phyloP scores from a whole-genome alignment of 2,888 invertebrate species.

The Ophion slaviceki region DNA sequence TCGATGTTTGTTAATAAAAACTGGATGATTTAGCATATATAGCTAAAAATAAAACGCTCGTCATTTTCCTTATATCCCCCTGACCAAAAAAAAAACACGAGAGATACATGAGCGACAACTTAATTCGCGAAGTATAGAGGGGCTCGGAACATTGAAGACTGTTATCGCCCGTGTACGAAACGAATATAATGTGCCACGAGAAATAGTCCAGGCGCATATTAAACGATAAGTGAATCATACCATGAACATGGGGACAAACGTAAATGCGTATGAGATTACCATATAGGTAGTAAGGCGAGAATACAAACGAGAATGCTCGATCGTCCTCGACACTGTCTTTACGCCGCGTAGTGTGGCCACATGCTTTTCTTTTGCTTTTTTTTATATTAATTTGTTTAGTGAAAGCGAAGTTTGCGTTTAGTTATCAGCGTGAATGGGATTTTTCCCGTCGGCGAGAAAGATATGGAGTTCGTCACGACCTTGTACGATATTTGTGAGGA shows the following conservation, averaged over 20 bases:
- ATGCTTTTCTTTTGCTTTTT: slow-evolving; percentile 14
- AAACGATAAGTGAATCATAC: slow-evolving; percentile 51
- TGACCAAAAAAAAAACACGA: background rate
- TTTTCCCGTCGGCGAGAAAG: slow-evolving; percentile 53
- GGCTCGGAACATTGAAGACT: background rate
- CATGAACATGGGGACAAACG: slow-evolving; percentile 1
- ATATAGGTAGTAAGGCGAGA: slow-evolving; percentile 9
- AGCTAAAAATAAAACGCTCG: slow-evolving; percentile 2
- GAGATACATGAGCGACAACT: background rate
- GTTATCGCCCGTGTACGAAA: background rate
- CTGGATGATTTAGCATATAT: background rate
- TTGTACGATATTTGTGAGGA: slow-evolving; percentile 72
- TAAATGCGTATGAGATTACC: slow-evolving; percentile 26
- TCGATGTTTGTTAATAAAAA: slow-evolving; percentile 52
- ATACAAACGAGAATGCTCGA: slow-evolving; percentile 33
- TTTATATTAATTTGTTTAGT: slow-evolving; percentile 22
- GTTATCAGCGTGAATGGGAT: slow-evolving; percentile 64
- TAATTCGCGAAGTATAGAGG: background rate
- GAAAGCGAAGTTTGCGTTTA: slow-evolving; percentile 40
- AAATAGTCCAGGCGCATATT: background rate
- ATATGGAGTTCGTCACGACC: slow-evolving; percentile 71
- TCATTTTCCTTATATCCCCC: slow-evolving; percentile 12
- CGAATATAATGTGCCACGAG: background rate
- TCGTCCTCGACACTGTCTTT: slow-evolving; percentile 36
- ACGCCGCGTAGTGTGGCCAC: slow-evolving; percentile 35